Evolutionary conservation across 2,113 vertebrate species (phyloP).

Genomic region (Amia ocellicauda): DNA sequence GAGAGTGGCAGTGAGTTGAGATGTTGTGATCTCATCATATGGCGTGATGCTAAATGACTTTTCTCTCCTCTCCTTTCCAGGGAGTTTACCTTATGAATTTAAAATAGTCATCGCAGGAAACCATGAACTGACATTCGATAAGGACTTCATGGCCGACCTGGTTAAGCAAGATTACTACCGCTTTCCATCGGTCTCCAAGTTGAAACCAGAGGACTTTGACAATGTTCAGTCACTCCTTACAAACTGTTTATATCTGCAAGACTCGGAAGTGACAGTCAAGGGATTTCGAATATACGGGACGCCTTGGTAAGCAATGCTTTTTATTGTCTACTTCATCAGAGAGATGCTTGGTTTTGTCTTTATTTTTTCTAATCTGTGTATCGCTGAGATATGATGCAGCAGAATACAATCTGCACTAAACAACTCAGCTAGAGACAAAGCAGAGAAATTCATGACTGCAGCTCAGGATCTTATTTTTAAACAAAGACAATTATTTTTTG

Average conservation of each 20-base stretch:
- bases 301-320: constrained; percentile 81
- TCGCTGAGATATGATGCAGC: too few relatives aligned
- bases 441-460: too few relatives aligned
- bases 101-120: constrained; percentile 99
- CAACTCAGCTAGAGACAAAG: too few relatives aligned
- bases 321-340: background rate
- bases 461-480: too few relatives aligned
- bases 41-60: background rate
- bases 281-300: constrained; percentile 97
- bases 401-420: too few relatives aligned
- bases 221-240: constrained; percentile 96
- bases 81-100: constrained; percentile 93
- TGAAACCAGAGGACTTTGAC: constrained; percentile 99
- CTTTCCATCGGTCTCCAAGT: constrained; percentile 97
- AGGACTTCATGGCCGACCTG: constrained; percentile 99
- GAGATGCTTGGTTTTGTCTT: background rate
- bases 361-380: too few relatives aligned
- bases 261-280: constrained; percentile 95
- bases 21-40: background rate
- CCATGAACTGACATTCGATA: constrained; percentile 99
- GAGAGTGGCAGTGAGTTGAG: background rate
- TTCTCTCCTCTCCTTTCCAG: constrained; percentile 63
- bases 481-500: too few relatives aligned
- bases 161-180: constrained; percentile 99
- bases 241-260: constrained; percentile 99